phyloP scores from a whole-genome alignment of 2,797 vertebrate species.

The Chiroxiphia lanceolata region DNA sequence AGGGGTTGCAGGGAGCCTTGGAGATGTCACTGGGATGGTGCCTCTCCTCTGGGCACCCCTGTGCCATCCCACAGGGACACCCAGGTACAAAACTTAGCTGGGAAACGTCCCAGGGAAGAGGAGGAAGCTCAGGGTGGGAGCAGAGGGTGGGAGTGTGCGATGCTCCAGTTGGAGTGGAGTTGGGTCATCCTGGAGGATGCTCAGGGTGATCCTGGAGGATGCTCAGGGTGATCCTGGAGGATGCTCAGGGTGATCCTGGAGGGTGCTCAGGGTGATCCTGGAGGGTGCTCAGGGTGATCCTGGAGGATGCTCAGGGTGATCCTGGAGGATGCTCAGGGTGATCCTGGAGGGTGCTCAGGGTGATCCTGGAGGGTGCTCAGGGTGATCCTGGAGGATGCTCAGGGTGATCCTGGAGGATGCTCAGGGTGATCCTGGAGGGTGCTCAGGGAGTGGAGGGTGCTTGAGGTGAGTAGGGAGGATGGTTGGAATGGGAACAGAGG shows the following conservation, averaged over 20 bases:
- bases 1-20: neutral
- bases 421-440: neutral
- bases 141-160: no score
- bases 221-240: neutral
- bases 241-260: neutral
- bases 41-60: fast-evolving
- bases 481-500: neutral
- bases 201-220: neutral
- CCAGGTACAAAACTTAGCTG: fast-evolving
- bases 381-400: neutral
- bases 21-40: neutral
- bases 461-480: neutral
- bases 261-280: no score
- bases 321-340: neutral
- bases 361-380: neutral
- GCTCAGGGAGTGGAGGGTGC: neutral
- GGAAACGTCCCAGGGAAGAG: neutral
- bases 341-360: no score
- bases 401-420: neutral
- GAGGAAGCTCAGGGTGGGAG: neutral
- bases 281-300: no score
- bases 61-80: neutral
- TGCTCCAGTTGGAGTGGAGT: neutral
- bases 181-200: neutral
- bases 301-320: neutral